Evolutionary conservation across 2,797 vertebrate species (phyloP).

Genomic region (Eurystomus glaucurus): DNA sequence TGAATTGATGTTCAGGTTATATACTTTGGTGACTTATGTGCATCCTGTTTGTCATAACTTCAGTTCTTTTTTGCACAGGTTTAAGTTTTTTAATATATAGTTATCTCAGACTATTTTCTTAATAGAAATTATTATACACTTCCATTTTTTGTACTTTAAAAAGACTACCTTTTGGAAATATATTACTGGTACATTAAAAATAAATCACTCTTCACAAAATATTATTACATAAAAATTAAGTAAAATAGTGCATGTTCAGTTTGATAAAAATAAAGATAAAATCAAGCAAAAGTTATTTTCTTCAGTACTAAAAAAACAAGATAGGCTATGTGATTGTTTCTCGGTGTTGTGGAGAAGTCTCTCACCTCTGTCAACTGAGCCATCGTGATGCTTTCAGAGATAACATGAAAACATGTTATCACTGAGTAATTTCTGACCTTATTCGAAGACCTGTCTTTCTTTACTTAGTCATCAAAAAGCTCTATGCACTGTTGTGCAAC

Average conservation of each 20-base stretch:
- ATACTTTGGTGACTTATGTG: not conserved
- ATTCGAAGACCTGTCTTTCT: constrained; percentile 31
- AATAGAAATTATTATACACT: not conserved
- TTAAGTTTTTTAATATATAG: not conserved
- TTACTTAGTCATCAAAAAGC: constrained; percentile 46
- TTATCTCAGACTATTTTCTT: not conserved
- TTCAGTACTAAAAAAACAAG: not conserved
- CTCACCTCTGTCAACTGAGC: constrained; percentile 47
- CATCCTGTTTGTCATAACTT: not conserved
- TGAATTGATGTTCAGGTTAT: not conserved
- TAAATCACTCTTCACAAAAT: not conserved
- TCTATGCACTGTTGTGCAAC: not conserved
- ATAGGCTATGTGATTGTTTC: not conserved
- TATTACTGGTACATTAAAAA: not conserved
- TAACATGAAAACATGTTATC: constrained; percentile 55
- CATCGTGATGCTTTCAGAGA: constrained; percentile 31
- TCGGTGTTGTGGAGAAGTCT: constrained; percentile 35
- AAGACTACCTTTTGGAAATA: not conserved
- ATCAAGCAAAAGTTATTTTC: not conserved
- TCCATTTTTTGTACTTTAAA: not conserved
- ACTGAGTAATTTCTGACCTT: constrained; percentile 63
- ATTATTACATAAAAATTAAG: not conserved
- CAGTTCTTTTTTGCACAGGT: not conserved
- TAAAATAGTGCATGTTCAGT: not conserved
- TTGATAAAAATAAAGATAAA: not conserved